Percentiles rank a stretch among this genome's conserved stretches.
These are phyloP conservation scores for Bradypodion pumilum DNA, from an alignment of 2,797 vertebrate genomes.

Conservation along the genomic window DNA sequence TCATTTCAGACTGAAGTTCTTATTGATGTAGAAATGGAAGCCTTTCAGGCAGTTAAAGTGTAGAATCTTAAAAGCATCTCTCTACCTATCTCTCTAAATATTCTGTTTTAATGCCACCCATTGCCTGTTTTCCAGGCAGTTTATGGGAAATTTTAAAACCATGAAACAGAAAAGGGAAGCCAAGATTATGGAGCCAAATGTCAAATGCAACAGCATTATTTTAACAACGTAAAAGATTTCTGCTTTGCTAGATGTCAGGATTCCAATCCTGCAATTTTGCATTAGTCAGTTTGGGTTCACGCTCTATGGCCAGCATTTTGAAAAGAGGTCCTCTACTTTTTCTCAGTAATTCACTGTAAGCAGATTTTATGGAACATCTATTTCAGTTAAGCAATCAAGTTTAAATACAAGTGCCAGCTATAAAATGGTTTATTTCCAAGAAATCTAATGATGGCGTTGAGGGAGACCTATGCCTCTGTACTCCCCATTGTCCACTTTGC, in stretches of 20 bases:
- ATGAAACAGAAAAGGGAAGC: background rate
- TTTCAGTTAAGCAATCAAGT: slow-evolving; percentile 7
- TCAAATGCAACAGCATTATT: background rate
- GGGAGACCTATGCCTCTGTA: background rate
- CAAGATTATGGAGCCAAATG: background rate
- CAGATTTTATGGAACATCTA: background rate
- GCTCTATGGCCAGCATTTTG: background rate
- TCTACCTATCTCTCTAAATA: background rate
- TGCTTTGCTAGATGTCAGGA: background rate
- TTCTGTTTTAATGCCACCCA: background rate
- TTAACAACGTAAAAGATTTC: background rate
- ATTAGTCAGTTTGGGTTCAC: background rate
- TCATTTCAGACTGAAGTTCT: slow-evolving; percentile 12
- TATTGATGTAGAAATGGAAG: background rate
- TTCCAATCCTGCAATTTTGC: background rate
- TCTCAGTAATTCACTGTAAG: background rate
- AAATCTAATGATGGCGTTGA: slow-evolving; percentile 14
- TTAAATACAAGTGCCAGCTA: slow-evolving; percentile 30
- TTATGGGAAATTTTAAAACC: background rate
- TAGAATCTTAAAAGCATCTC: background rate
- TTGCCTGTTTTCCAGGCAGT: background rate
- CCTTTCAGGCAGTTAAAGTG: background rate
- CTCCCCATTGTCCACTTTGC: background rate
- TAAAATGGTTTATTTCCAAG: slow-evolving; percentile 19
- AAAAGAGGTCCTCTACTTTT: accelerated